Evolutionary conservation across 2,888 invertebrate species (phyloP).

Genomic region (Chalcosyrphus nemorum): DNA sequence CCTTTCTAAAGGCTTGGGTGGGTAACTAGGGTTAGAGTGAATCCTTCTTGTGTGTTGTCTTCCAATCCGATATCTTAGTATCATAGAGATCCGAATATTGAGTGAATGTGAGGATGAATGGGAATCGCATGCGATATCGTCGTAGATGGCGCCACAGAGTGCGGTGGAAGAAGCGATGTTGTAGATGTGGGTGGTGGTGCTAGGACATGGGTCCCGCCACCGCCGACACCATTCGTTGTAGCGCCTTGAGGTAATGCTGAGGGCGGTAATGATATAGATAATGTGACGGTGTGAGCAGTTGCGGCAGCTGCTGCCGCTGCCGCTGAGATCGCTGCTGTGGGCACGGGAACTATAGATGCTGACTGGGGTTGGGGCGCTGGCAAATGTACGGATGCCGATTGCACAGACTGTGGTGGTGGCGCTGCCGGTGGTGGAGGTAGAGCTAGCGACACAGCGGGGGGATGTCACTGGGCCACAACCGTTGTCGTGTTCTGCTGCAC

Average conservation of each 20-base stretch:
- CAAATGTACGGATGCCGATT: constrained; percentile 69
- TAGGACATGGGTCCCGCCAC: constrained; percentile 74
- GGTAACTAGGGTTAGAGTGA: constrained; percentile 60
- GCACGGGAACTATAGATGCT: constrained; percentile 72
- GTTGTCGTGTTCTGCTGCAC: constrained; percentile 80
- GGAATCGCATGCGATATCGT: constrained; percentile 81
- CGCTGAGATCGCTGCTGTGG: constrained; percentile 73
- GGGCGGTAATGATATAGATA: constrained; percentile 80
- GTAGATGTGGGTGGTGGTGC: constrained; percentile 68
- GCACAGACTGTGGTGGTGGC: constrained; percentile 75
- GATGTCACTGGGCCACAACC: constrained; percentile 82
- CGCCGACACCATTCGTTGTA: constrained; percentile 77
- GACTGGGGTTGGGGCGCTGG: constrained; percentile 63
- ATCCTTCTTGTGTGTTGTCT: constrained; percentile 65
- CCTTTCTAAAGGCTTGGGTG: constrained; percentile 63
- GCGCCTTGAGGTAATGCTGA: constrained; percentile 74
- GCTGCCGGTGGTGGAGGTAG: constrained; percentile 69
- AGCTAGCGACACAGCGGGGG: constrained; percentile 76
- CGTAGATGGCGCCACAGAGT: constrained; percentile 73
- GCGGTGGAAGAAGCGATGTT: constrained; percentile 63
- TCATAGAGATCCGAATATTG: constrained; percentile 83
- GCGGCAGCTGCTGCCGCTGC: constrained; percentile 72
- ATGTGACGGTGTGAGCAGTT: constrained; percentile 79
- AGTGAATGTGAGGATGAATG: constrained; percentile 82
- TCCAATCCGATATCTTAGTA: constrained; percentile 79